A percentile compares a stretch with the other conserved stretches of the same genome.
Conservation (phyloP, 1,140 invertebrate species). For the Lineus longissimus region DNA sequence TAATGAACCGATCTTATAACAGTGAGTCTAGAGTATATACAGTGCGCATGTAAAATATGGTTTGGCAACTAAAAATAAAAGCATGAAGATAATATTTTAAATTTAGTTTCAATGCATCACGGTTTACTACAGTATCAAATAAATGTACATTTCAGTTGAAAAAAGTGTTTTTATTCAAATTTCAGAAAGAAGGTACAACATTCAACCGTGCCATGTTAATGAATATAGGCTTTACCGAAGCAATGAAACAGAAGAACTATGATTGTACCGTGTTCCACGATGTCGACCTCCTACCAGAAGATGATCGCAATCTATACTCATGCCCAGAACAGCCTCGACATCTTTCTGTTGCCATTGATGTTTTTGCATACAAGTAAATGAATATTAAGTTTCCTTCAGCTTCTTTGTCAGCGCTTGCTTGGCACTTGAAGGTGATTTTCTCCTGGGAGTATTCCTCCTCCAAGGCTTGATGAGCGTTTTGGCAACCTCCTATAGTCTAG, state of each 20-base stretch:
- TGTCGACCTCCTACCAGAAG: slow-evolving; percentile 87
- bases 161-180: no score
- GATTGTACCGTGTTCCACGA: slow-evolving; percentile 96
- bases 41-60: no score
- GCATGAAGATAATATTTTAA: no score
- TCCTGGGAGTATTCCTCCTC: no score
- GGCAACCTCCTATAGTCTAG: no score
- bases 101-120: no score
- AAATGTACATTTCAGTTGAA: no score
- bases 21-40: no score
- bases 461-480: no score
- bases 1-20: no score
- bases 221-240: slow-evolving; percentile 91
- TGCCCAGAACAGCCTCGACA: slow-evolving; percentile 66
- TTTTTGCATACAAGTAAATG: slow-evolving; percentile 76
- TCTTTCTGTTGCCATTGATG: slow-evolving; percentile 91
- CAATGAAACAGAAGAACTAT: slow-evolving; percentile 67
- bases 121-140: no score
- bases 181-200: slow-evolving; percentile 29
- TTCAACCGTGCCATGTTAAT: slow-evolving; percentile 92
- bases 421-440: neutral
- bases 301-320: slow-evolving; percentile 83
- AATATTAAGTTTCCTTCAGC: neutral
- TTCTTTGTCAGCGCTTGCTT: neutral
- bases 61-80: no score